Conservation (phyloP, 2,888 invertebrate species). For the Dermolepida albohirtum region DNA sequence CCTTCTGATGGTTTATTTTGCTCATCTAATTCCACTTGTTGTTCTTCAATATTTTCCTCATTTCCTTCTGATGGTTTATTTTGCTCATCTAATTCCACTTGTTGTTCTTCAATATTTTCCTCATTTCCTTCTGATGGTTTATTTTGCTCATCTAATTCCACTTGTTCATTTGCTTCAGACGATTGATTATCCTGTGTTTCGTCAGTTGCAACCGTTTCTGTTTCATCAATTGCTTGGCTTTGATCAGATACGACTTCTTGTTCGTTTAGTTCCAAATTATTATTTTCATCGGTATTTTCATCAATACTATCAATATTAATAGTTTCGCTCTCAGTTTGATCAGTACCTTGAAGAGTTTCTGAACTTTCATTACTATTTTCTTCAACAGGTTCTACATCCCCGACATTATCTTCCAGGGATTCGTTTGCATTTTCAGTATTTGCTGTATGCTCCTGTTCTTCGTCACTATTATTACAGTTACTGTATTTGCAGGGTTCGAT, state of each 20-base stretch:
- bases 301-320: not conserved
- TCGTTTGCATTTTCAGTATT: not conserved
- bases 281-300: not conserved
- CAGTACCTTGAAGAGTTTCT: not conserved
- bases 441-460: not conserved
- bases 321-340: not conserved
- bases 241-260: too few species aligned
- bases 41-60: too few species aligned
- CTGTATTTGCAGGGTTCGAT: slow-evolving; percentile 38
- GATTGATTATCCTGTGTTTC: too few species aligned
- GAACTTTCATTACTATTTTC: not conserved
- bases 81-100: too few species aligned
- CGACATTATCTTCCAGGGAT: not conserved
- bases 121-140: slow-evolving; percentile 1
- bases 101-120: too few species aligned
- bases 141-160: slow-evolving; percentile 3
- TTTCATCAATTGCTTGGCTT: not conserved
- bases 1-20: too few species aligned
- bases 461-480: slow-evolving; percentile 15
- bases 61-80: too few species aligned
- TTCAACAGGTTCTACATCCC: slow-evolving; percentile 1
- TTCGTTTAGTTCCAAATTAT: too few species aligned
- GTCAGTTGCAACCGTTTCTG: not conserved
- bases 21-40: too few species aligned
- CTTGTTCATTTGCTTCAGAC: not conserved